These are phyloP conservation scores for Blastobasis adustella DNA, from an alignment of 2,888 invertebrate species.

Conservation along the genomic window DNA sequence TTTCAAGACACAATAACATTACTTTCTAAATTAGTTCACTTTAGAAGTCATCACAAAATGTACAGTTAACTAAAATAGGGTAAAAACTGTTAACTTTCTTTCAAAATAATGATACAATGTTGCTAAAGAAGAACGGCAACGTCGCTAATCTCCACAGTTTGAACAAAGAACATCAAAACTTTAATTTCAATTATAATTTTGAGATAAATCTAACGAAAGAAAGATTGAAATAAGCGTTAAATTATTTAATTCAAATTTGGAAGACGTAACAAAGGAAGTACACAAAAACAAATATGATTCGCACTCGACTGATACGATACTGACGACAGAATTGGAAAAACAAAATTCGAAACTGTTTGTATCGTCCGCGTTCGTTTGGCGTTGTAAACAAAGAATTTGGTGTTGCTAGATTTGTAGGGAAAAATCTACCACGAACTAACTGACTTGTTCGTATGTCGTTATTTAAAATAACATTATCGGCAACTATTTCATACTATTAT, in stretches of 20 bases:
- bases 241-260: too few relatives aligned
- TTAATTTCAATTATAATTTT: constrained; percentile 5
- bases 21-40: constrained; percentile 23
- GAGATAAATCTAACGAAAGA: constrained; percentile 1
- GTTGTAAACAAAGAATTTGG: constrained; percentile 49
- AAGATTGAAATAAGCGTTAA: too few relatives aligned
- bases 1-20: constrained; percentile 59
- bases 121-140: constrained; percentile 52
- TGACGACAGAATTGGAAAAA: too few relatives aligned
- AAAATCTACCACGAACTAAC: not conserved
- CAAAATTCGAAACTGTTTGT: too few relatives aligned
- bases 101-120: constrained; percentile 7
- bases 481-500: too few relatives aligned
- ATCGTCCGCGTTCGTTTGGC: constrained; percentile 26
- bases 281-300: too few relatives aligned
- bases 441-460: too few relatives aligned
- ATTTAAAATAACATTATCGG: too few relatives aligned
- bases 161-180: constrained; percentile 41
- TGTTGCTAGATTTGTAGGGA: constrained; percentile 30
- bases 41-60: constrained; percentile 17
- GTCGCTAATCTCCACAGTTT: constrained; percentile 41
- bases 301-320: too few relatives aligned
- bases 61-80: too few relatives aligned
- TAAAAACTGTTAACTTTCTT: too few relatives aligned
- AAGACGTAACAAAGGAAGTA: too few relatives aligned